Conservation (phyloP, 2,888 invertebrate genomes). For the Ophonus ardosiacus region DNA sequence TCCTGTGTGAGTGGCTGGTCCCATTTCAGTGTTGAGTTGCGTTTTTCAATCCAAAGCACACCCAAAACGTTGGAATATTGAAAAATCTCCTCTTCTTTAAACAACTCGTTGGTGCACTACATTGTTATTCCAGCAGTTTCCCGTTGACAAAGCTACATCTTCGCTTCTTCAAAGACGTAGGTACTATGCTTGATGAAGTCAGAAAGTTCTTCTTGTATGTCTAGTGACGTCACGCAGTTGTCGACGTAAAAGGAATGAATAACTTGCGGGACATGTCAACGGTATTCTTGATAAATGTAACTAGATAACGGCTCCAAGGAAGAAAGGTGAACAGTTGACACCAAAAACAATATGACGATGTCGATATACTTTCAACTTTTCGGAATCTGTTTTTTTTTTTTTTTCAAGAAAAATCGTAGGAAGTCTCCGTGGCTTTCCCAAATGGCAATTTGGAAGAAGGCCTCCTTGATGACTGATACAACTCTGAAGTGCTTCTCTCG, state of each 20-base stretch:
- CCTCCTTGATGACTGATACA: not conserved
- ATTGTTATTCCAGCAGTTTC: not conserved
- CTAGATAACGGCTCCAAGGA: not conserved
- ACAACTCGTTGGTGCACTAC: not conserved
- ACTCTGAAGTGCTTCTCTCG: not conserved
- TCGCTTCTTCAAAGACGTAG: not conserved
- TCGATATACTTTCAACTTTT: not conserved
- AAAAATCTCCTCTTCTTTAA: not conserved
- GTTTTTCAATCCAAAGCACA: not conserved
- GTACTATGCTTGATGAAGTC: not conserved
- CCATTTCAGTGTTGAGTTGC: constrained; percentile 56
- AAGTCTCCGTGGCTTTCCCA: not conserved
- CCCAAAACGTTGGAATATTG: not conserved
- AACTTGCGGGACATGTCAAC: not conserved
- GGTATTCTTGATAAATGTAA: not conserved
- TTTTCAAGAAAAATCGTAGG: not conserved
- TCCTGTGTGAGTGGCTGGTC: constrained; percentile 23
- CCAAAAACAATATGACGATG: not conserved
- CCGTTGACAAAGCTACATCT: not conserved
- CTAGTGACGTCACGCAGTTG: constrained; percentile 1
- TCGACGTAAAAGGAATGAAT: constrained; percentile 3
- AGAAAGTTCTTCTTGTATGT: not conserved
- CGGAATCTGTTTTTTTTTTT: not conserved
- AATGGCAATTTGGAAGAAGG: not conserved
- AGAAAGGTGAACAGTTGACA: not conserved